Percentiles rank a stretch among this genome's conserved stretches.
These are phyloP conservation scores for Spisula subtruncata DNA, from an alignment of 2,888 invertebrate species.

Conservation along the genomic window DNA sequence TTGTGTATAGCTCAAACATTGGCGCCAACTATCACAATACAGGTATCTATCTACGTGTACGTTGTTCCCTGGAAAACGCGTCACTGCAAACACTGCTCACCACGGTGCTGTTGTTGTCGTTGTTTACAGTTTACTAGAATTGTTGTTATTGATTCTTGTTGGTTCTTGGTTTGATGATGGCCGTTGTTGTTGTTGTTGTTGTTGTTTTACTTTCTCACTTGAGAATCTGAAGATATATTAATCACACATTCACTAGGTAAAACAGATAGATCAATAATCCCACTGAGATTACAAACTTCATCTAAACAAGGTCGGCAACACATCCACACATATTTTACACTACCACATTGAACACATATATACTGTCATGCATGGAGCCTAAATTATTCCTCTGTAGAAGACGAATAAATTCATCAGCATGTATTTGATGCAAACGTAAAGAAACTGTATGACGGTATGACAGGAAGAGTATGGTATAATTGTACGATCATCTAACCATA, in stretches of 20 bases:
- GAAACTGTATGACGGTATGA: too few species aligned
- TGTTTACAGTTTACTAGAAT: neutral
- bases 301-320: too few species aligned
- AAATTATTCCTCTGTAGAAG: neutral
- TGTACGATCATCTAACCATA: too few species aligned
- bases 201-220: neutral
- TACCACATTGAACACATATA: too few species aligned
- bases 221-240: neutral
- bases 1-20: conserved; percentile 56
- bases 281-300: too few species aligned
- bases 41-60: neutral
- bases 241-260: neutral
- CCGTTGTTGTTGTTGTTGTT: neutral
- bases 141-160: neutral
- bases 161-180: neutral
- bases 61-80: too few species aligned
- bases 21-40: neutral
- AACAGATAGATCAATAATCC: too few species aligned
- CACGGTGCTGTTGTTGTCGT: neutral
- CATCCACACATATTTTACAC: too few species aligned
- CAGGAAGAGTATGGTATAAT: too few species aligned
- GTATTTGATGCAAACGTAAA: too few species aligned
- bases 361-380: too few species aligned
- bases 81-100: neutral
- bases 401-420: too few species aligned